phyloP scores from a whole-genome alignment of 2,113 vertebrate species.

The Climacteris rufus region DNA sequence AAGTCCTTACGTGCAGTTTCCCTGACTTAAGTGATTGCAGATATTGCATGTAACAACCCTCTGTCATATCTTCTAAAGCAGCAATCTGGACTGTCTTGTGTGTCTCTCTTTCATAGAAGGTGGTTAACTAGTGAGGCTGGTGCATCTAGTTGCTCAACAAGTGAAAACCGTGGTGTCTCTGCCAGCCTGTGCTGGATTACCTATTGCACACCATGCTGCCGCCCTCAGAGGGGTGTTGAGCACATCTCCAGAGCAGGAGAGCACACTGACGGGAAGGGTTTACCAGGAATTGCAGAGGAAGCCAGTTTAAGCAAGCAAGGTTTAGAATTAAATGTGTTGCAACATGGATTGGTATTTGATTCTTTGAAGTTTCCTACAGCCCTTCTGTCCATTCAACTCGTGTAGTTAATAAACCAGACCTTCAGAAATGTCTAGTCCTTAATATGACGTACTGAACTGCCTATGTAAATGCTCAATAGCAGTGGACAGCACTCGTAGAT shows the following conservation, averaged over 20 bases:
- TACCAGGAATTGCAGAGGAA: neutral
- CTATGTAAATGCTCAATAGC: neutral
- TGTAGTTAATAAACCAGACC: neutral
- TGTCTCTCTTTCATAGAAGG: neutral
- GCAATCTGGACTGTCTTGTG: neutral
- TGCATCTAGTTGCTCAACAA: neutral
- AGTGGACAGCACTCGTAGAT: neutral
- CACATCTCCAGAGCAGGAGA: neutral
- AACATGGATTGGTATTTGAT: neutral
- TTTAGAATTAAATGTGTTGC: neutral
- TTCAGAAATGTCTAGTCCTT: neutral
- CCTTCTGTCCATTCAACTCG: neutral
- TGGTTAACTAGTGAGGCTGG: neutral
- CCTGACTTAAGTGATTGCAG: neutral
- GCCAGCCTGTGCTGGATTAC: neutral
- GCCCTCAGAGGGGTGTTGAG: neutral
- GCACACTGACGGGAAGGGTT: fast-evolving
- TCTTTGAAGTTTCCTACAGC: neutral
- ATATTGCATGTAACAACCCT: neutral
- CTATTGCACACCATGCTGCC: neutral
- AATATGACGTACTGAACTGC: neutral
- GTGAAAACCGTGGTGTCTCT: neutral
- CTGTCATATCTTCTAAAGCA: neutral
- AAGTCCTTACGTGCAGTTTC: neutral
- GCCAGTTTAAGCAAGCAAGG: neutral